A percentile compares a stretch with the other conserved stretches of the same genome.
phyloP scores from a whole-genome alignment of 2,797 vertebrate species.

The Anguilla marmorata region DNA sequence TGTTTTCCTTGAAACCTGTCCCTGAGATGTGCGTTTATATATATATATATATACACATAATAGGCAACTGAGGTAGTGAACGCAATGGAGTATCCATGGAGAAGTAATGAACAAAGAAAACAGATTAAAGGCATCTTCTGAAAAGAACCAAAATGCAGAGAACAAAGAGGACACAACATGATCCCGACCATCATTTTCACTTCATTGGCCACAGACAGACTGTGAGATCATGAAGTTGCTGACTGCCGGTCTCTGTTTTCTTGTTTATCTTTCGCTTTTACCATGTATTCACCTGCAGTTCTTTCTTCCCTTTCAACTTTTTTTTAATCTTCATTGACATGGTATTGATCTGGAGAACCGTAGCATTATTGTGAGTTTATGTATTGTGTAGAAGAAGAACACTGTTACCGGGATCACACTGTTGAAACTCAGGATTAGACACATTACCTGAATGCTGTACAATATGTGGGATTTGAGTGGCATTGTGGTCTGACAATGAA shows the following conservation, averaged over 20 bases:
- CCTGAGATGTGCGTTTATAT: background rate
- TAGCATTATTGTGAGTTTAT: background rate
- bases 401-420: background rate
- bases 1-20: background rate
- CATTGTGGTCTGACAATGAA: background rate
- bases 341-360: background rate
- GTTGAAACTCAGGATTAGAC: conserved; percentile 18
- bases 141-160: background rate
- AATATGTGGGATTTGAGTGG: background rate
- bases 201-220: conserved; percentile 13
- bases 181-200: background rate
- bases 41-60: too few relatives aligned
- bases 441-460: background rate
- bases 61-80: background rate
- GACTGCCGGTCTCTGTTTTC: background rate
- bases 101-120: background rate
- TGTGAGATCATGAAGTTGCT: conserved; percentile 24
- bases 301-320: background rate
- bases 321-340: background rate
- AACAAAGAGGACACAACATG: background rate
- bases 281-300: background rate
- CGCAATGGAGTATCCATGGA: background rate
- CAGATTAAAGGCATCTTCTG: background rate
- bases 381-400: background rate
- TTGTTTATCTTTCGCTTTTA: background rate